These are phyloP conservation scores for Bugula neritina DNA, from an alignment of 2,888 invertebrate genomes.

Conservation along the genomic window DNA sequence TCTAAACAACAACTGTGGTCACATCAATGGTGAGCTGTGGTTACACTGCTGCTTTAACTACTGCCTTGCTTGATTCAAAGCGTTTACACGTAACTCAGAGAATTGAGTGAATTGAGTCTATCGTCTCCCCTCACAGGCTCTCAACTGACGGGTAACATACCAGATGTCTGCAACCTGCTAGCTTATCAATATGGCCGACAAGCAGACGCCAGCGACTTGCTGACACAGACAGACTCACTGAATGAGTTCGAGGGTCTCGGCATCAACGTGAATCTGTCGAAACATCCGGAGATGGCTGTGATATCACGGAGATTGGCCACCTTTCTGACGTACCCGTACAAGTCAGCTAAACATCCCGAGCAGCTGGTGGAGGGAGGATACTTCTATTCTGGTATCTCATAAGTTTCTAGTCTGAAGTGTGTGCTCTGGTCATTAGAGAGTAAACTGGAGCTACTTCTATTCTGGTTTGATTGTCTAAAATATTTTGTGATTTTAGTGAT, in stretches of 20 bases:
- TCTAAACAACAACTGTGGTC: not conserved
- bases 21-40: no score
- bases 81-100: no score
- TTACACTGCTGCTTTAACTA: no score
- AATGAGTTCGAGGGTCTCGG: not conserved
- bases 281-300: not conserved
- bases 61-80: no score
- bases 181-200: not conserved
- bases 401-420: no score
- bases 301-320: not conserved
- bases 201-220: not conserved
- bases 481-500: no score
- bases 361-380: not conserved
- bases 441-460: no score
- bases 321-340: not conserved
- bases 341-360: not conserved
- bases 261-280: not conserved
- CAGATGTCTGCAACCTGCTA: not conserved
- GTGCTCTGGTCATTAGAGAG: no score
- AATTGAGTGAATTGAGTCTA: no score
- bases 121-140: no score
- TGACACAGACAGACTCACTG: not conserved
- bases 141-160: not conserved
- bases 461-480: no score
- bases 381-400: not conserved